A percentile compares a stretch with the other conserved stretches of the same genome.
Conservation (phyloP, 2,797 vertebrate species). For the Lophotriccus pileatus region DNA sequence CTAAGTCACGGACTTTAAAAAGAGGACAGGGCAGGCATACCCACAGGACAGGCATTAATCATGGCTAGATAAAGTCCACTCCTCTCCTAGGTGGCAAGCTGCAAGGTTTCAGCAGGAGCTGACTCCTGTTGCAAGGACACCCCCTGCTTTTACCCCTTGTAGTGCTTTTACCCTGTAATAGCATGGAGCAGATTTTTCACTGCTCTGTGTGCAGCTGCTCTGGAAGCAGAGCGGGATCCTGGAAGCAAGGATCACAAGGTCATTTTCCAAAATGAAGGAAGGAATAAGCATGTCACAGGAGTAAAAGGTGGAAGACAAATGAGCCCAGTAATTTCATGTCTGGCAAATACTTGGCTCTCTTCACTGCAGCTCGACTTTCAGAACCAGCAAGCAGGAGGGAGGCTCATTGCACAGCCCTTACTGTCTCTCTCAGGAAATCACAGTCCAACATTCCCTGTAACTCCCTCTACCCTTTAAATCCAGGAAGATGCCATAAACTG, state of each 20-base stretch:
- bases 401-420: neutral
- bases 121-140: neutral
- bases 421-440: neutral
- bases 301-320: conserved; percentile 40
- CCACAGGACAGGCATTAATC: neutral
- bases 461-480: neutral
- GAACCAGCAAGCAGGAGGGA: neutral
- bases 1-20: neutral
- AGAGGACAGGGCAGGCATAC: neutral
- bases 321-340: neutral
- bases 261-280: conserved; percentile 31
- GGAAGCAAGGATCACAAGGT: conserved; percentile 39
- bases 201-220: conserved; percentile 34
- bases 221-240: conserved; percentile 8
- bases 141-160: neutral
- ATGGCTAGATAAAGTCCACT: neutral
- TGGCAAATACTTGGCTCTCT: neutral
- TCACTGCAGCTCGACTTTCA: neutral
- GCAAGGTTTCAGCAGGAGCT: neutral
- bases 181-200: conserved; percentile 9
- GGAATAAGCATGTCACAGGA: conserved; percentile 56
- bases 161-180: neutral
- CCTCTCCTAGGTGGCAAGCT: neutral
- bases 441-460: neutral
- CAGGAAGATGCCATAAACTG: neutral